Base-by-base conservation (phyloP, 1,140 invertebrate genomes). In the Drosophila dunni region DNA sequence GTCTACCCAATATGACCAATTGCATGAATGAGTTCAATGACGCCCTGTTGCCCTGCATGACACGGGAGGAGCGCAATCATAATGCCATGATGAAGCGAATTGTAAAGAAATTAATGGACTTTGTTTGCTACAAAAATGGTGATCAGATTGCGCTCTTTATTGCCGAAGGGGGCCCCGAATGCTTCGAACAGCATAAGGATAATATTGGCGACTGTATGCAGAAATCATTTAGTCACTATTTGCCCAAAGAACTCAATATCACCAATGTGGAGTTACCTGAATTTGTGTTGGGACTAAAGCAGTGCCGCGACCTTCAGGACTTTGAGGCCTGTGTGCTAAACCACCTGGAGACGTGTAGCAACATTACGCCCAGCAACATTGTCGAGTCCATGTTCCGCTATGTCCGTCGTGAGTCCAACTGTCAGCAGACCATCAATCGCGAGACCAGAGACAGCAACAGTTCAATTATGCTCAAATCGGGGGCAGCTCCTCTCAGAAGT, bases 91-190 rank as follows among this genome's bases (percentile, higher is more conserved):
- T 96, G 7, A 88, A 94, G 61, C 95, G 95, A 73, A 94, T 97
- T n/a, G 94, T 95, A 0, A 93, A 95, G 13, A 94, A 95, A 48
- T 82, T 97, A 0, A 85, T 95, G 0, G 94, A 95, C 57, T 97
- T 97, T 79, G 92, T 95, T 5, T 97, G 96, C 88, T 95, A 93
- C 77, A 97, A 96, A 83, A 96, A 96, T 68, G 96, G 96, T 5
- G 96, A 97, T 85, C 94, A 96, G 73, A 96, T 97, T 79, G 96
- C 96, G 1, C 93, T 97, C 65, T 97, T 97, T 77, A 96, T 97
- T 57, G 95, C 96, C 34, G 96, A 96, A 79, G 94, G 95, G 54
- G 96, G 96, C 1, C 95, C 95, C 2, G 95, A 97, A 81, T 97
- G 96, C 86, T 92, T 97, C 33, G 68, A 93, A 66, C 83, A 93